Percentiles rank a stretch among this genome's conserved stretches.
phyloP scores from a whole-genome alignment of 1,140 invertebrate species.

The Drosophila kohkoa region DNA sequence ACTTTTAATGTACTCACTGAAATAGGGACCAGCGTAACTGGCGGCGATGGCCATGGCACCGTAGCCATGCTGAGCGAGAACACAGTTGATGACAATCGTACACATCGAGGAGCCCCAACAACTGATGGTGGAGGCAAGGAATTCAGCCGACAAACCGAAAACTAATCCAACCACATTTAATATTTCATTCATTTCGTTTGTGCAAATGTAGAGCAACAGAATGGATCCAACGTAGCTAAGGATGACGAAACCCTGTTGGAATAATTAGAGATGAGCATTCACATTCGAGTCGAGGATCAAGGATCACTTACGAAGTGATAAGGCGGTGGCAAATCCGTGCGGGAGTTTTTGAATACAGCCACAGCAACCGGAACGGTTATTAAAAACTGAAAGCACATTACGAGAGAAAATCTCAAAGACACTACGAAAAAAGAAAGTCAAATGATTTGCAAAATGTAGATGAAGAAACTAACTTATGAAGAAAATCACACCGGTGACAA shows the following conservation, averaged over 20 bases:
- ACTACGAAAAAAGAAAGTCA: background rate
- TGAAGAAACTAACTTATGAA: too few species aligned
- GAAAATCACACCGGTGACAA: background rate
- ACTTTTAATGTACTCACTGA: conserved; percentile 3
- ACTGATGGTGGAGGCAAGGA: conserved; percentile 12
- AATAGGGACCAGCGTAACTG: conserved; percentile 25
- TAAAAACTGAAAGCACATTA: background rate
- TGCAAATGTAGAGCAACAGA: background rate
- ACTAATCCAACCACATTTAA: background rate
- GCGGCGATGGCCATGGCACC: conserved; percentile 12
- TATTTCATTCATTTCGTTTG: conserved; percentile 14
- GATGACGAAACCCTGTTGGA: conserved; percentile 3
- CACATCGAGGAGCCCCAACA: conserved; percentile 12
- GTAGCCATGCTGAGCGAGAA: conserved; percentile 16
- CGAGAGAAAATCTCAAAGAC: background rate
- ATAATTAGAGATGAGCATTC: background rate
- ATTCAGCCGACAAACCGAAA: conserved; percentile 1
- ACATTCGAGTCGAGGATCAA: background rate
- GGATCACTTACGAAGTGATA: conserved; percentile 50
- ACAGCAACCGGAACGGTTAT: conserved; percentile 43
- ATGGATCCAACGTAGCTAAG: conserved; percentile 1
- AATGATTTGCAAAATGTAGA: background rate
- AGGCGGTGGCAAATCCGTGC: conserved; percentile 54
- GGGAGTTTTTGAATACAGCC: conserved; percentile 24
- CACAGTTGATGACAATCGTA: conserved; percentile 17